Base-by-base conservation (phyloP, 2,888 invertebrate species). In the Caenorhabditis sp. region DNA sequence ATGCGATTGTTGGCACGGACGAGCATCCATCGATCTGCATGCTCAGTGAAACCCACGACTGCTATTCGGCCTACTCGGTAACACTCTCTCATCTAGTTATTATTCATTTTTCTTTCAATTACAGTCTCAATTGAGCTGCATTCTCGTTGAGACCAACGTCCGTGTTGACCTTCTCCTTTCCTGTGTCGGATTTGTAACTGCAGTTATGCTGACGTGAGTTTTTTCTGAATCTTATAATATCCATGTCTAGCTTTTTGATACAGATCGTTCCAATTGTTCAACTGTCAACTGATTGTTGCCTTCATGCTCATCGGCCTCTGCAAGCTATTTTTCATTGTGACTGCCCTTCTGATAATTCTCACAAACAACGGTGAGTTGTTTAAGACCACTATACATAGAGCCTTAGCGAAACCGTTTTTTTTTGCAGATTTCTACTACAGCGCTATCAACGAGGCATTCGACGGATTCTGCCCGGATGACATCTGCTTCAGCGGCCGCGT, bases 121-220 rank as follows among this genome's bases (percentile, higher is more conserved):
- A 35, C 58, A 68, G 68, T 17, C 46, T 2, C n/a, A n/a, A n/a
- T n/a, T n/a, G n/a, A n/a, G n/a, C n/a, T n/a, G n/a, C n/a, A n/a
- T n/a, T n/a, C n/a, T n/a, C n/a, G n/a, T n/a, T n/a, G n/a, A n/a
- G n/a, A n/a, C 52, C 22, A n/a, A n/a, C 11, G 58, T 39, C 13
- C 56, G 68, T 9, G 58, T 68, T 11, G 68, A 68, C 26, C 32
- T 68, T 9, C 5, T 52, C 7, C 30, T 68, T 3, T 58, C 58
- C 6, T 50, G 50, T 24, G 22, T 68, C 24, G 13, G 32, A 2
- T 32, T 58, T 15, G 32, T 26, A 9, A 20, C 43, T 3, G 58
- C 50, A 52, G 50, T 45, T 2, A 24, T 58, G 22, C 43, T 68
- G 13, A 15, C 13, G 68, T 68, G 26, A 52, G 41, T 43, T n/a